phyloP scores from a whole-genome alignment of 2,113 vertebrate genomes.

The Stomatorhinus ivindoensis region DNA sequence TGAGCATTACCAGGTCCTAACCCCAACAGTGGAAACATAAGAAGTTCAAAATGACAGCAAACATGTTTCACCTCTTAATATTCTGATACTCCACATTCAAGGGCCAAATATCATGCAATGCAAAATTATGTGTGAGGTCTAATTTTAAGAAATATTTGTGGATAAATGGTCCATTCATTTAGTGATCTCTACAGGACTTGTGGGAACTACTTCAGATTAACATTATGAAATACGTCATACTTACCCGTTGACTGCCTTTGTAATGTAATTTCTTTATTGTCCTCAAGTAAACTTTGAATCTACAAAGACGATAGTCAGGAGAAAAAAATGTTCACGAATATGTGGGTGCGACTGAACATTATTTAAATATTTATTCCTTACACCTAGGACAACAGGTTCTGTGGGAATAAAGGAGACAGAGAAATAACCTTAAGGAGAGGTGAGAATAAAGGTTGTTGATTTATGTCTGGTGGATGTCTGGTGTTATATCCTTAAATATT shows the following conservation, averaged over 20 bases:
- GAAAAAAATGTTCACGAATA: background rate
- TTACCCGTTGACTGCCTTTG: constrained; percentile 14
- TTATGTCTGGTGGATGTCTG: background rate
- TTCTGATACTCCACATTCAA: constrained; percentile 9
- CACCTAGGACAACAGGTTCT: background rate
- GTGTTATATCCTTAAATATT: background rate
- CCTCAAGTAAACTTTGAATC: constrained; percentile 15
- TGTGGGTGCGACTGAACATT: background rate
- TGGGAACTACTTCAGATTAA: constrained; percentile 14
- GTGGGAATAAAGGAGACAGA: background rate
- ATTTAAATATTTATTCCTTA: background rate
- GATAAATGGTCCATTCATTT: constrained; percentile 4
- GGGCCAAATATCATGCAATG: constrained; percentile 22
- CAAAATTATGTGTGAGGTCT: constrained; percentile 20
- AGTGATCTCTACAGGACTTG: constrained; percentile 20
- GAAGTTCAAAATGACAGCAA: constrained; percentile 9
- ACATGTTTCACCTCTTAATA: constrained; percentile 19
- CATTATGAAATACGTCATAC: constrained; percentile 9
- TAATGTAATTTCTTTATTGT: background rate
- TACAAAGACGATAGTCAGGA: background rate
- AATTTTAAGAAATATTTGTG: constrained; percentile 21
- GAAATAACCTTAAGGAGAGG: background rate
- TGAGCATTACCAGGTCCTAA: constrained; percentile 8
- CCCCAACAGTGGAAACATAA: constrained; percentile 13
- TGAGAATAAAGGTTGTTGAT: background rate